Base-by-base conservation (phyloP, 2,113 vertebrate species). In the Pontoporia blainvillei region DNA sequence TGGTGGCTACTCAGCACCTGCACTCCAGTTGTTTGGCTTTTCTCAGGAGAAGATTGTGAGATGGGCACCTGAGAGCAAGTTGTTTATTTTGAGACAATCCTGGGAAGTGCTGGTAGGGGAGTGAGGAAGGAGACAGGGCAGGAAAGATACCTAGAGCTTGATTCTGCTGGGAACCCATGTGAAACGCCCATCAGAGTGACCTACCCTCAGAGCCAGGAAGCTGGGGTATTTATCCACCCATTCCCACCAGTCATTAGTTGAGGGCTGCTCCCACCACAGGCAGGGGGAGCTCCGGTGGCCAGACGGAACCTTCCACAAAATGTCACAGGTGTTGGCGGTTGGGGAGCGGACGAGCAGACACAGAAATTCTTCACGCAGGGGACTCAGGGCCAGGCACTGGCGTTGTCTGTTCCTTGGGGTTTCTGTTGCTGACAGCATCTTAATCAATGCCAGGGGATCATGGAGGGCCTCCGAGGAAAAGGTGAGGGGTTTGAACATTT, bases 161-260 rank as follows among this genome's bases (percentile, higher is more conserved):
- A 10, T 76, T 31, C 41, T 20, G 36, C 25, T 11, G 9, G 83
- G 25, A 14, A 20, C 44, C 27, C 29, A 20, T 0, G 23, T 7
- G n/a, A 18, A 18, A 11, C 31, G 5, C 6, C 46, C 36, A 3
- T 57, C 17, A 66, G 71, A 69, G 34, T 23, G 13, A 17, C 6
- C 21, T 34, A 11, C 27, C 6, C 2, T 3, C 31, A 23, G 8
- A 14, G 31, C 13, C 1, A 79, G 62, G 57, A 46, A 14, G 64
- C 73, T 0, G 8, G 20, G 73, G 46, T 36, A 1, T n/a, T 6
- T 34, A 21, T 52, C 49, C 71, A 11, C 14, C 29, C 27, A 1
- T 25, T 27, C 39, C 46, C 25, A 15, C 9, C 41, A 12, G 52
- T 2, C 20, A 0, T 20, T 13, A 4, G 39, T 8, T 0, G 2